phyloP scores from a whole-genome alignment of 2,888 invertebrate genomes.

The Nymphalis polychloros region DNA sequence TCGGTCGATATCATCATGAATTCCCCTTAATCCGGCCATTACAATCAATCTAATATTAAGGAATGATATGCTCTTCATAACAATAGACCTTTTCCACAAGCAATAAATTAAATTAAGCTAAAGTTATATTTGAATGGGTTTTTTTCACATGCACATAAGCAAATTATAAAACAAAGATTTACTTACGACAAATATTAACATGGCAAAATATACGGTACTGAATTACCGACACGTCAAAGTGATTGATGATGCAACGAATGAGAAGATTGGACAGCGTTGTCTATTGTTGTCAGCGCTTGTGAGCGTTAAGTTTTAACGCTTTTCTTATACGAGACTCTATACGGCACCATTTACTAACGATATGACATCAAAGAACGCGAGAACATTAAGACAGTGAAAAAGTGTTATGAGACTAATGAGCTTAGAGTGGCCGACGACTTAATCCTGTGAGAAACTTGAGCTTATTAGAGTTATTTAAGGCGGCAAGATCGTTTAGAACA shows the following conservation, averaged over 20 bases:
- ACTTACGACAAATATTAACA: constrained; percentile 17
- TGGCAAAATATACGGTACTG: constrained; percentile 16
- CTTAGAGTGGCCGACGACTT: constrained; percentile 9
- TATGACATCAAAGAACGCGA: constrained; percentile 3
- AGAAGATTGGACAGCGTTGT: constrained; percentile 20
- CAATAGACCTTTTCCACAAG: too few relatives aligned
- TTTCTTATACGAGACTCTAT: background rate
- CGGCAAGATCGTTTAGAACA: too few relatives aligned
- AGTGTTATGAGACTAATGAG: constrained; percentile 10
- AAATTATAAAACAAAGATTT: constrained; percentile 12
- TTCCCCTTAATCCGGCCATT: too few relatives aligned
- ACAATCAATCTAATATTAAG: too few relatives aligned
- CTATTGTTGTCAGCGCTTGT: constrained; percentile 11
- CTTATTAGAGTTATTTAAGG: background rate
- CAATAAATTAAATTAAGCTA: too few relatives aligned
- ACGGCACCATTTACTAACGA: background rate
- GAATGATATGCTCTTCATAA: too few relatives aligned
- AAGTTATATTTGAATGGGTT: too few relatives aligned
- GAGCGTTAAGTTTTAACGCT: constrained; percentile 10
- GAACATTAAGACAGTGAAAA: constrained; percentile 7
- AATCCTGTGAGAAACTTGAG: constrained; percentile 5
- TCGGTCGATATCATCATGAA: too few relatives aligned
- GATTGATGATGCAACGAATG: constrained; percentile 21
- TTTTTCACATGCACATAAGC: background rate
- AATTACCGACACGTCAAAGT: constrained; percentile 22